A percentile compares a stretch with the other conserved stretches of the same genome.
Conservation (phyloP, 1,140 invertebrate species). For the Hirudo medicinalis region DNA sequence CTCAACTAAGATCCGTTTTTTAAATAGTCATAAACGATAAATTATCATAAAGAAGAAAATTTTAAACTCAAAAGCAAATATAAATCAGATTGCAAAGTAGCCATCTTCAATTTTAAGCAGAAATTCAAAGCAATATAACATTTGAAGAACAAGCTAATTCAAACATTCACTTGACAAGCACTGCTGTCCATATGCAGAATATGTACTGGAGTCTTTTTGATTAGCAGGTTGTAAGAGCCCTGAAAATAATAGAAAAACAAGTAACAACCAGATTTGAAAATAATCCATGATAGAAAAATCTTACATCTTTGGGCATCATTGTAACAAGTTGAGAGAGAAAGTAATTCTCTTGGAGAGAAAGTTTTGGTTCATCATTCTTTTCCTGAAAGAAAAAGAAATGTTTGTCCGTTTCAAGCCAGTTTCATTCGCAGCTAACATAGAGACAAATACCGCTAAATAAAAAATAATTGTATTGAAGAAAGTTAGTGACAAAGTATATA, state of each 20-base stretch:
- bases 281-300: conserved; percentile 15
- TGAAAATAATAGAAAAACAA: conserved; percentile 22
- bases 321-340: conserved; percentile 51
- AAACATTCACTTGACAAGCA: conserved; percentile 4
- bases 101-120: neutral
- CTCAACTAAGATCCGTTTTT: neutral
- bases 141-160: neutral
- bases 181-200: conserved; percentile 6
- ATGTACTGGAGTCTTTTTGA: too few relatives aligned
- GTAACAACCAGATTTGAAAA: conserved; percentile 21
- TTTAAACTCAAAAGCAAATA: neutral
- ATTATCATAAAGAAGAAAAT: neutral
- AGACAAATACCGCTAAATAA: too few relatives aligned
- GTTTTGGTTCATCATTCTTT: conserved; percentile 32
- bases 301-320: conserved; percentile 49
- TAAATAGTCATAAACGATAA: neutral
- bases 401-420: too few relatives aligned
- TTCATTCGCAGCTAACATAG: too few relatives aligned
- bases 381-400: neutral
- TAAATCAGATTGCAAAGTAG: neutral
- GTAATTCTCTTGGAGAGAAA: conserved; percentile 47
- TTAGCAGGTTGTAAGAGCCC: neutral
- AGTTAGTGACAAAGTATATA: too few relatives aligned
- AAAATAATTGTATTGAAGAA: too few relatives aligned
- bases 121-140: neutral